Percentiles rank a stretch among this genome's conserved stretches.
Conservation (phyloP, 2,113 vertebrate genomes). For the Neomonachus schauinslandi region DNA sequence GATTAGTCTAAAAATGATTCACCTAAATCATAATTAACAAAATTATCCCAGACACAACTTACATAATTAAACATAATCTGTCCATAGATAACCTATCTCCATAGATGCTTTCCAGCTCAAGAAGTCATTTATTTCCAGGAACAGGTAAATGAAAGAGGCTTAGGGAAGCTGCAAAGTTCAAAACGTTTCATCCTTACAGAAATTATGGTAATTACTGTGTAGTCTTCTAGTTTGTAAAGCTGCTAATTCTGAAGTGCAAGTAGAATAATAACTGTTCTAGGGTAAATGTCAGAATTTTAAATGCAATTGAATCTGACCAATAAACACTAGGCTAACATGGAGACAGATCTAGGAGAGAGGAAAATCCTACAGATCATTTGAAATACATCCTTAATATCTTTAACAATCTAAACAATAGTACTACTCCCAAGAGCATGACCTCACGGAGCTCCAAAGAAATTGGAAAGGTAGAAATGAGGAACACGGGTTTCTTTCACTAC, state of each 20-base stretch:
- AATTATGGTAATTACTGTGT: conserved; percentile 4
- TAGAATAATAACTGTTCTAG: neutral
- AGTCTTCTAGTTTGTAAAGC: conserved; percentile 34
- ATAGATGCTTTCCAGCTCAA: neutral
- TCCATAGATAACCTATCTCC: neutral
- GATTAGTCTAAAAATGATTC: neutral
- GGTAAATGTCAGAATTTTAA: neutral
- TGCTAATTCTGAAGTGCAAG: conserved; percentile 24
- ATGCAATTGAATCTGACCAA: neutral
- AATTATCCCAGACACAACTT: conserved; percentile 28
- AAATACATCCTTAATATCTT: neutral
- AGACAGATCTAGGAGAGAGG: neutral
- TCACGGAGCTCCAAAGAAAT: neutral
- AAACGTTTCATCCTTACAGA: conserved; percentile 30
- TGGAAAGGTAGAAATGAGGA: neutral
- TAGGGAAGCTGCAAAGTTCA: neutral
- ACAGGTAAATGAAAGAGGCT: neutral
- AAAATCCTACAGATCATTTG: neutral
- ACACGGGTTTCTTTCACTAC: neutral
- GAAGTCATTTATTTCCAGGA: neutral
- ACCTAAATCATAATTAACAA: neutral
- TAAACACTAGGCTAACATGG: neutral
- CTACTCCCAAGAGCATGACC: neutral
- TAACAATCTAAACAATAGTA: neutral
- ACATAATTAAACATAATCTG: conserved; percentile 54